A percentile compares a stretch with the other conserved stretches of the same genome.
phyloP scores from a whole-genome alignment of 1,140 invertebrate species.

The Pseudomyrmex gracilis region DNA sequence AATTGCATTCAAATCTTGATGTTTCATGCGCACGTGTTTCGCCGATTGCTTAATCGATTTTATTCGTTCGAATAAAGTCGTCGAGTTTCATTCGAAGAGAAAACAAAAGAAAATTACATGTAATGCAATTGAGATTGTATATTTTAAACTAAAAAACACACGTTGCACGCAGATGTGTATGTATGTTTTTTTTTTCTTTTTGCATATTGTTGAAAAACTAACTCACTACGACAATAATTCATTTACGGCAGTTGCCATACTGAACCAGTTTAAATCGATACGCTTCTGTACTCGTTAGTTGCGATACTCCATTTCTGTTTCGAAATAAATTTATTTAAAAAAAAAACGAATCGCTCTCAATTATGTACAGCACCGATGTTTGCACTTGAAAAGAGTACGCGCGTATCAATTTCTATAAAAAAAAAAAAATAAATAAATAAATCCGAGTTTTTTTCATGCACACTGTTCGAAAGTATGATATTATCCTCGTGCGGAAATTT shows the following conservation, averaged over 20 bases:
- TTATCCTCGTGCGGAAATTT: too few relatives aligned
- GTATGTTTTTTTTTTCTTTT: conserved; percentile 7
- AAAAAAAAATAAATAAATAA: background rate
- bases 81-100: background rate
- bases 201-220: background rate
- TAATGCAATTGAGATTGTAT: background rate
- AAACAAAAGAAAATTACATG: background rate
- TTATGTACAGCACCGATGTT: conserved; percentile 21
- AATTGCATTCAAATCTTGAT: background rate
- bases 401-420: conserved; percentile 6
- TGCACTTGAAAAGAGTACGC: background rate
- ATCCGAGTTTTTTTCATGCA: too few relatives aligned
- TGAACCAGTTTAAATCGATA: conserved; percentile 44
- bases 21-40: background rate
- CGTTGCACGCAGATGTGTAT: background rate
- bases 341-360: background rate
- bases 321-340: conserved; percentile 43
- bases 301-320: conserved; percentile 15
- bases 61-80: background rate
- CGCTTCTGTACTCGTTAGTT: background rate
- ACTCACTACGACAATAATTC: conserved; percentile 26
- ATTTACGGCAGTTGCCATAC: conserved; percentile 21
- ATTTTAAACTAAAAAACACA: too few relatives aligned
- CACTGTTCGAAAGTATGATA: too few relatives aligned
- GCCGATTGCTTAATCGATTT: background rate